Evolutionary conservation across 2,797 vertebrate genomes (phyloP), one percentile per base, ranked within the genome.

Genomic region (Glyptemys insculpta): DNA sequence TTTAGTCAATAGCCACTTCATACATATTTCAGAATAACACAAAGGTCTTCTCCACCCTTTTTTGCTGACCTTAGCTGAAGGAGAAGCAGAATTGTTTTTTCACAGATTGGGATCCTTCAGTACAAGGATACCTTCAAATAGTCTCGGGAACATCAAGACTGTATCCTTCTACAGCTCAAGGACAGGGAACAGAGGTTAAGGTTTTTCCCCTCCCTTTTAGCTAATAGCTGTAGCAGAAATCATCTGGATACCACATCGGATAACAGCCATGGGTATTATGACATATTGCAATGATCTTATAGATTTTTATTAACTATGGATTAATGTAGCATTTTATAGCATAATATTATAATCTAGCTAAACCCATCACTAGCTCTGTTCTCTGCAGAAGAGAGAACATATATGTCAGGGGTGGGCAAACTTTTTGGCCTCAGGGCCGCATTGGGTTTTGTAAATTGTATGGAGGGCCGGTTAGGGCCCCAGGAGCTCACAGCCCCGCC

Each of bases 1-100:
- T 1, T 0, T 54, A 56, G 68, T 92, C 85, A 86, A 81, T 56
- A 94, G 54, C 89, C 89, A 85, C 50, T 92, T 97, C 87, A 95
- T 91, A 81, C 86, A 89, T 95, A 94, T 94, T 96, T 97, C 89
- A 89, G 72, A 79, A 11, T 8, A 81, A 82, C 29, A 76, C 56
- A 49, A 57, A 90, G 89, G 15, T 68, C 88, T 37, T 89, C 86
- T 84, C 85, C 76, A 0, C 0, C 14, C n/a, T 54, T 90, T 84
- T 14, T 23, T 81, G 44, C 34, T 94, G 83, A 16, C 54, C 59
- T 14, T 16, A 62, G 21, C 54, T 89, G 49, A n/a, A 92, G 49
- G 41, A 93, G 65, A 90, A 96, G 87, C 47, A 85, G n/a, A 84
- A 52, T 8, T 57, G 12, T 5, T 12, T 86, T 94, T 85, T 76